A percentile compares a stretch with the other conserved stretches of the same genome.
Conservation (phyloP, 2,113 vertebrate genomes). For the rat (Rattus norvegicus) region GRCr8 NC_086023.1:107056501-107057000, state of each 20-base stretch:
- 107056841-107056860: not conserved
- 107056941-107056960: slow-evolving; percentile 1
- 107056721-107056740: not conserved
- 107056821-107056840: not conserved
- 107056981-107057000: not conserved
- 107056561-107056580: not conserved
- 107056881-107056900: not conserved
- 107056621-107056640: not conserved
- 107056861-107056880: not conserved
- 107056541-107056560: not conserved
- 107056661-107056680: not conserved
- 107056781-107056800: not conserved
- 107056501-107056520: not conserved
- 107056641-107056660: not conserved
- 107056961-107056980: not conserved
- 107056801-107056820: not conserved
- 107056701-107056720: not conserved
- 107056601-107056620: not conserved
- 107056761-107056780: not conserved
- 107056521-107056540: not conserved
- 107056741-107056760: not conserved
- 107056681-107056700: not conserved
- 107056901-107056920: not conserved
- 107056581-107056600: not conserved
- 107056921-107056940: not conserved